Evolutionary conservation across 1,140 invertebrate genomes (phyloP), one percentile per base, ranked within the genome.

Genomic region (Drosophila aff.): DNA sequence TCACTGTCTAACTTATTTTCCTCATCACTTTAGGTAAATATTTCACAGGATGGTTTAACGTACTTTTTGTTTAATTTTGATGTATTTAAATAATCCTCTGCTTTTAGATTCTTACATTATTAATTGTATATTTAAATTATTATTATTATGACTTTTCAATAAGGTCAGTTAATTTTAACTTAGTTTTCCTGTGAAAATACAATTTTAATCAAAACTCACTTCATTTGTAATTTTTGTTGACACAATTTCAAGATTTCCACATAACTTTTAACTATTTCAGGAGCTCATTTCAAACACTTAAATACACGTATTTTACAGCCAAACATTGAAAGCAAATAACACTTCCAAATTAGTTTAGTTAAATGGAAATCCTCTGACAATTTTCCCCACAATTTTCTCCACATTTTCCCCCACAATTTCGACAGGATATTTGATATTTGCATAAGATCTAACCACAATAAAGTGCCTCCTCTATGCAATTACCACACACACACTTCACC

Each of bases 351-450:
- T 23, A 36, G 52, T 15, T 36, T 15, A 36, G n/a, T 53, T 36
- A 6, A 33, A 55, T 38, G 52, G 33, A 38, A 38, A 55, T 55
- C 2, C 18, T 23, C 52, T 55, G 33, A 1, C 10, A 33, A 46
- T 67, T 33, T 68, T 41, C 2, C 16, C 28, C 44, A 49, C 59
- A 33, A 60, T 43, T 60, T 41, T 13, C 44, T 6, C 44, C 44
- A 23, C 11, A 21, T 26, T 23, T 47, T 47, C 11, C 2, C 26
- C 26, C 61, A 47, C 41, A 33, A 62, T 36, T 65, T 43, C 7
- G 15, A 59, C 65, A 62, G 60, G 43, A 66, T 44, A 80, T 58
- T 67, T 76, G 72, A 71, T 79, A 85, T 85, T 85, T 85, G 79
- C 82, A 87, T 87, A 87, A 61, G 52, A 57, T 46, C 23, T 46